Conservation (phyloP, 2,113 vertebrate species). For the Cololabis saira region DNA sequence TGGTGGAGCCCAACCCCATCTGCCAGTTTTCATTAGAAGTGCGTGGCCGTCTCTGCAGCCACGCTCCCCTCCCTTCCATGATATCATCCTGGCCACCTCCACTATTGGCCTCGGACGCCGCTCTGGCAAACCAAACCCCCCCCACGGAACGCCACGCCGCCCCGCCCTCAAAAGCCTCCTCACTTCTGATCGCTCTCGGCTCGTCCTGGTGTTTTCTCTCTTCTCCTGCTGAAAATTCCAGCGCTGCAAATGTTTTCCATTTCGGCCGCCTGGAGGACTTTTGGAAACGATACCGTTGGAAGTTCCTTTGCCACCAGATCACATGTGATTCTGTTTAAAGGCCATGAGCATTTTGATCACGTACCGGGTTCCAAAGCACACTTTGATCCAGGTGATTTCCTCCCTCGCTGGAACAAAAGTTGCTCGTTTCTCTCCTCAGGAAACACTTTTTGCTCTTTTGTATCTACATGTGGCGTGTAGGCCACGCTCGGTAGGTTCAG, state of each 20-base stretch:
- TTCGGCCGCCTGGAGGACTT: constrained; percentile 52
- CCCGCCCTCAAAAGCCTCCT: constrained; percentile 42
- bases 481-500: neutral
- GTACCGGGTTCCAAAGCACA: constrained; percentile 50
- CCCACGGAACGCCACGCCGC: constrained; percentile 56
- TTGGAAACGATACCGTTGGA: constrained; percentile 65
- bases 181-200: constrained; percentile 54
- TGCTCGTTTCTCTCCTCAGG: constrained; percentile 30
- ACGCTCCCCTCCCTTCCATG: constrained; percentile 66
- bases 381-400: constrained; percentile 76
- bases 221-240: constrained; percentile 19
- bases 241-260: constrained; percentile 73
- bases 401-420: neutral
- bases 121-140: constrained; percentile 55
- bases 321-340: constrained; percentile 71
- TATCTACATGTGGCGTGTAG: neutral
- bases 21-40: constrained; percentile 68
- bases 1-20: constrained; percentile 58
- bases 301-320: constrained; percentile 53
- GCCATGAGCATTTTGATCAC: constrained; percentile 61
- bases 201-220: constrained; percentile 27
- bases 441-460: constrained; percentile 4
- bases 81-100: constrained; percentile 71
- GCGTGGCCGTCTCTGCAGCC: constrained; percentile 54
- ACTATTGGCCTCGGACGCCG: constrained; percentile 59